These are phyloP conservation scores for Acipenser oxyrinchus DNA, from an alignment of 2,797 vertebrate species.

Conservation along the genomic window DNA sequence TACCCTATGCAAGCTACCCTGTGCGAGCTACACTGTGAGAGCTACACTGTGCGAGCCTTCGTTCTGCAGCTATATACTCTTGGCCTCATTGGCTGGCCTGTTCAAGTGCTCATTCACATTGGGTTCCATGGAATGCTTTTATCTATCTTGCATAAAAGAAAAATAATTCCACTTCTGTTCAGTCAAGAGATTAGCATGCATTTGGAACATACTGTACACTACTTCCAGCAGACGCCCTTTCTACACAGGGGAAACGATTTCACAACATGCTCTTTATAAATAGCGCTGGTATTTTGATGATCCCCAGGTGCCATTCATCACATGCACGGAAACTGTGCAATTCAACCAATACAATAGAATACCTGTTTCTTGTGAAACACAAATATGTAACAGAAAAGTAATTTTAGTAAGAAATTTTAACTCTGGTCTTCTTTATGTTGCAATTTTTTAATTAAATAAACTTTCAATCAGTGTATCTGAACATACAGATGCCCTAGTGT, in stretches of 20 bases:
- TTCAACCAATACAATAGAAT: too few relatives aligned
- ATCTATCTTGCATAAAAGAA: slow-evolving; percentile 44
- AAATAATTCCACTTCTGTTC: slow-evolving; percentile 49
- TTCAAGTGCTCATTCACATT: slow-evolving; percentile 25
- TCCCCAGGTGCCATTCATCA: neutral
- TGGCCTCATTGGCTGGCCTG: slow-evolving; percentile 9
- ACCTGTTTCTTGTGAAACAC: too few relatives aligned
- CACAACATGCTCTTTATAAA: slow-evolving; percentile 17
- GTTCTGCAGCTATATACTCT: too few relatives aligned
- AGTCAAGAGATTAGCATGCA: slow-evolving; percentile 41
- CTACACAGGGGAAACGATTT: slow-evolving; percentile 28
- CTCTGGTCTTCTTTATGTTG: neutral
- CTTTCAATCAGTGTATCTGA: too few relatives aligned
- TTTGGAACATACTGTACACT: slow-evolving; percentile 42
- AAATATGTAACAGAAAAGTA: too few relatives aligned
- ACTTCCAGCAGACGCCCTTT: slow-evolving; percentile 36
- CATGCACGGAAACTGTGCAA: too few relatives aligned
- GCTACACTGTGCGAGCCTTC: too few relatives aligned
- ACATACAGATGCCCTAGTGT: too few relatives aligned
- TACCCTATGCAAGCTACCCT: too few relatives aligned
- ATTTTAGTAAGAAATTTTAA: neutral
- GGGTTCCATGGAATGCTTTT: slow-evolving; percentile 46
- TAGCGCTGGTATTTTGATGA: neutral
- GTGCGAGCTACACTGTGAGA: too few relatives aligned
- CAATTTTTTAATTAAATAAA: too few relatives aligned